Evolutionary conservation across 2,113 vertebrate genomes (phyloP), one percentile per base, ranked within the genome.

Genomic region (Reinhardtius hippoglossoides): DNA sequence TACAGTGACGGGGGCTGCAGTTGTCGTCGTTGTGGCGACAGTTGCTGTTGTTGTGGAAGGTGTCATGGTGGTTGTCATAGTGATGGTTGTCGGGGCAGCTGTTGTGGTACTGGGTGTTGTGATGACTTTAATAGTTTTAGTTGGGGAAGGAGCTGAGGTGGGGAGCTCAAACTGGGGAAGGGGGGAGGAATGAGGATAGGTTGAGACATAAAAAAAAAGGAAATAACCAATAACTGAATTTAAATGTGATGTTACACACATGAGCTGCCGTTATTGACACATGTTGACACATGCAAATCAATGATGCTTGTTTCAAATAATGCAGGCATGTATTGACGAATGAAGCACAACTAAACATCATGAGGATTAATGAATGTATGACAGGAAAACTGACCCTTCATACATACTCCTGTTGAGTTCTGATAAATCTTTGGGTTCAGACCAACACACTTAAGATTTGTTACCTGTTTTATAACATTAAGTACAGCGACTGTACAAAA

Each of bases 111-210:
- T 87, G 81, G 89, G 12, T 0, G 84, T 81, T 37, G 84, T 77
- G 57, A 89, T 71, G 58, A 93, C 78, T 20, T 90, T 88, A 9
- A 78, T 57, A 2, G 94, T 46, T 73, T 89, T 91, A 68, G 76
- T 80, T 40, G 92, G 93, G 86, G 87, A 88, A 58, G 90, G 91
- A 66, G 90, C 82, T 60, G 92, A 91, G 87, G 91, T 90, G 65
- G 92, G 93, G 66, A 94, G 88, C 91, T 93, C 91, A 85, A 93
- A 95, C 94, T 94, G 86, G 44, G 74, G 70, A 37, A 62, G 35
- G 65, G 37, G 14, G 31, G 31, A 31, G 31, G 31, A 31, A 75
- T 42, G 74, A 55, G 78, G 78, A 83, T 59, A 86, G 69, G 80
- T 35, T 80, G 75, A 71, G 82, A 74, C 56, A 77, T 10, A 88